Evolutionary conservation across 2,113 vertebrate species (phyloP), one percentile per base, ranked within the genome.

Genomic region (Oenanthe oenanthe): DNA sequence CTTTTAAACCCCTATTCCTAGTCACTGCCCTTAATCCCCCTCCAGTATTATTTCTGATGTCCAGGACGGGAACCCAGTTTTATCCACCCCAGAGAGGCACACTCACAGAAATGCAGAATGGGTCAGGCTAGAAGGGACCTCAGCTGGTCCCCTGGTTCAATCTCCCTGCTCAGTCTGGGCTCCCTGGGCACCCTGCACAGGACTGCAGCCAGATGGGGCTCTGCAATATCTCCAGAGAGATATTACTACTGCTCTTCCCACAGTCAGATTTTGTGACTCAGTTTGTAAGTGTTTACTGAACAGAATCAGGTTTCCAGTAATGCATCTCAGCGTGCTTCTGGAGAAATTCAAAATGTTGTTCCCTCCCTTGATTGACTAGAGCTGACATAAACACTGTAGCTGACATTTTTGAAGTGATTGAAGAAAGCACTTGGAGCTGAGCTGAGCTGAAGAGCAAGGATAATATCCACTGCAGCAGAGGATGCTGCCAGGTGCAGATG

Each of bases 371-470:
- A 38, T 32, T 88, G 28, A n/a, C n/a, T 51, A 11, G 10, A 45
- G 45, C 51, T 86, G 83, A 34, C 53, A 66, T 13, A 32, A 93
- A 40, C 57, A 50, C 66, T 3, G 1, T 3, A 63, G 61, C 57
- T 82, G 86, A 38, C 51, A 17, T 57, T 73, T 91, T 31, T 60
- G 42, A 80, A 73, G 60, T 14, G 51, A 51, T 70, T 13, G 3
- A 0, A 11, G 51, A 76, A 54, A 53, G 48, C 54, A 9, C 77
- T 81, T 47, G 50, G 77, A 82, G 66, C 83, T 48, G 70, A 81
- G 66, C 25, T 82, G 61, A 68, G 65, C 65, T 82, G 92, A 63
- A 88, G 89, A 67, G 7, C 36, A 48, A 34, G 75, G 62, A 57
- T 20, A 29, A 51, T 6, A 63, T 7, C 80, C 56, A 2, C 7